phyloP scores from a whole-genome alignment of 2,113 vertebrate species.

The Columba livia region DNA sequence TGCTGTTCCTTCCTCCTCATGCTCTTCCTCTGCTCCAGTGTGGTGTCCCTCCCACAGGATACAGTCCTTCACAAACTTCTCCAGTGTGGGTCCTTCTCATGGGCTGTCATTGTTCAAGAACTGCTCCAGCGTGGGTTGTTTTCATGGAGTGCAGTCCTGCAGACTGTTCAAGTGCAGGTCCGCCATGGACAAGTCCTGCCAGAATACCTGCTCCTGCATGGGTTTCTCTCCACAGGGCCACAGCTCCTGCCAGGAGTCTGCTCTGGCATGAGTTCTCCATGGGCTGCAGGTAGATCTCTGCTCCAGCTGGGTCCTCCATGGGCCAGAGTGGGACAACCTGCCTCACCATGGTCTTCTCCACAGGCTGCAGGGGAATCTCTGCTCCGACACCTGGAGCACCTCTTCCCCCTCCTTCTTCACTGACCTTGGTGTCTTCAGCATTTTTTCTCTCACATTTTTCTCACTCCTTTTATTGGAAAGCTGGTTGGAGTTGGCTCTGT shows the following conservation, averaged over 20 bases:
- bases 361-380: background rate
- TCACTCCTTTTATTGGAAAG: background rate
- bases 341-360: background rate
- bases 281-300: background rate
- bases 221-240: background rate
- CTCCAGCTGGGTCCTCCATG: background rate
- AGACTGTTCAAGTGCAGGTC: background rate
- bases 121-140: background rate
- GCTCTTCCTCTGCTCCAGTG: background rate
- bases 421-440: background rate
- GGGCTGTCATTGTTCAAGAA: background rate
- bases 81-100: rapidly evolving
- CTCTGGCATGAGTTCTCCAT: background rate
- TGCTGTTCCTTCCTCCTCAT: background rate
- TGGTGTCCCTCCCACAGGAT: background rate
- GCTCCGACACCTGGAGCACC: background rate
- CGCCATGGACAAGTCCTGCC: background rate
- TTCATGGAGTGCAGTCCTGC: no score
- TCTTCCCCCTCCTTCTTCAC: background rate
- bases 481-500: background rate
- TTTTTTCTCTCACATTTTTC: background rate
- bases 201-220: background rate
- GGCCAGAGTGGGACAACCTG: background rate
- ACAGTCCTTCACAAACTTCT: background rate
- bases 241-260: background rate